These are phyloP conservation scores for Brienomyrus longianalis DNA, from an alignment of 2,113 vertebrate species.

Conservation along the genomic window DNA sequence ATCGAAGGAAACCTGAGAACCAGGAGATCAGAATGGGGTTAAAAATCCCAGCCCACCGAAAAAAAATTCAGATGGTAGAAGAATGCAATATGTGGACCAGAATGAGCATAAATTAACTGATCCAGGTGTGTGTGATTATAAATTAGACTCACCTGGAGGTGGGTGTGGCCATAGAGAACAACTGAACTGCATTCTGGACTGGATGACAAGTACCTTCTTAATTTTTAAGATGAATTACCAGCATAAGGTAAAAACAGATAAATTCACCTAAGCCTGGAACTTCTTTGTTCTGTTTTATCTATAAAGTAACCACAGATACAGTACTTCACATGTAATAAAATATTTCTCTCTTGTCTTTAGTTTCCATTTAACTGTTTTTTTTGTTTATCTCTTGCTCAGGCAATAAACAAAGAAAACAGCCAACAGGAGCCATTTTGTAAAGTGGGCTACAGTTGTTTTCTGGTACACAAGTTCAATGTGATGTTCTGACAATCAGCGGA, in stretches of 20 bases:
- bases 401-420: not conserved
- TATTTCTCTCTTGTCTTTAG: not conserved
- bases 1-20: not conserved
- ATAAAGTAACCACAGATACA: not conserved
- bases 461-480: not conserved
- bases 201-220: not conserved
- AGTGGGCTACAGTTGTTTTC: not conserved
- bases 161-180: not conserved
- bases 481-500: not conserved
- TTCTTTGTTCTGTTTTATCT: not conserved
- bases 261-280: not conserved
- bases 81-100: not conserved
- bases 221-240: not conserved
- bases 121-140: not conserved
- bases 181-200: not conserved
- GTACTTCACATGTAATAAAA: not conserved
- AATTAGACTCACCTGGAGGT: not conserved
- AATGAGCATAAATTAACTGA: not conserved
- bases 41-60: not conserved
- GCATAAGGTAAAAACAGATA: not conserved
- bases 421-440: not conserved
- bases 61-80: not conserved
- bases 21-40: not conserved
- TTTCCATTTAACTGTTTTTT: not conserved
- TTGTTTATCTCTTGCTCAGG: not conserved